Evolutionary conservation across 2,888 invertebrate species (phyloP).

Genomic region (Campaea margaritaria): DNA sequence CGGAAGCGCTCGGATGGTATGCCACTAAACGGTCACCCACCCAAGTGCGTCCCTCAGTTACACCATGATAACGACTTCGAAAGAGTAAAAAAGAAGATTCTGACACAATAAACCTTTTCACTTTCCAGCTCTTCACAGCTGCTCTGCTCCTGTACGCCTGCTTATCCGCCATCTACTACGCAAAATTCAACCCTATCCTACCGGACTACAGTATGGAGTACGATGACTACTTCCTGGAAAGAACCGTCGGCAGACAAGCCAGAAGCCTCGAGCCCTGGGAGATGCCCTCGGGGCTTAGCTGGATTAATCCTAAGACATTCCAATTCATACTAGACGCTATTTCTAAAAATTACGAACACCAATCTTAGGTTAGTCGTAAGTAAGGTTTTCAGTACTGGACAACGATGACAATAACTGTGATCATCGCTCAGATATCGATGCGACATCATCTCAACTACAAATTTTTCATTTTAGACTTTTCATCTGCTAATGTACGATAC

Average conservation of each 20-base stretch:
- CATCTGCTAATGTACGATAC: no score
- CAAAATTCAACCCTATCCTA: constrained; percentile 93
- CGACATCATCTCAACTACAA: no score
- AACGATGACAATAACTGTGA: constrained; percentile 43
- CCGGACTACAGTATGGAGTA: constrained; percentile 91
- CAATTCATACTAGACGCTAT: constrained; percentile 88
- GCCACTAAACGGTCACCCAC: no score
- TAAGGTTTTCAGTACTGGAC: constrained; percentile 37
- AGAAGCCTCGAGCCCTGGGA: constrained; percentile 70
- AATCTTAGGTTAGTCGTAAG: constrained; percentile 45
- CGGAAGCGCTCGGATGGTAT: no score
- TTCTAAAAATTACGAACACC: constrained; percentile 67
- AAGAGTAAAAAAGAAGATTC: neutral
- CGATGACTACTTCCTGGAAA: constrained; percentile 89
- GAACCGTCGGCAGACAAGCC: constrained; percentile 85
- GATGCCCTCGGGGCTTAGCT: constrained; percentile 76
- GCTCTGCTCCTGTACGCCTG: constrained; percentile 92
- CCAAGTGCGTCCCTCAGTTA: no score
- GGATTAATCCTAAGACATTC: constrained; percentile 86
- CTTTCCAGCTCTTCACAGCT: constrained; percentile 91
- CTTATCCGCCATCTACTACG: constrained; percentile 94
- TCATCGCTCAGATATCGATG: no score
- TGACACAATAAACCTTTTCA: constrained; percentile 31
- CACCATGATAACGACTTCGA: no score
- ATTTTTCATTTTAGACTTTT: no score